Evolutionary conservation across 2,113 vertebrate genomes (phyloP), one percentile per base, ranked within the genome.

Genomic region (Sialia sialis): DNA sequence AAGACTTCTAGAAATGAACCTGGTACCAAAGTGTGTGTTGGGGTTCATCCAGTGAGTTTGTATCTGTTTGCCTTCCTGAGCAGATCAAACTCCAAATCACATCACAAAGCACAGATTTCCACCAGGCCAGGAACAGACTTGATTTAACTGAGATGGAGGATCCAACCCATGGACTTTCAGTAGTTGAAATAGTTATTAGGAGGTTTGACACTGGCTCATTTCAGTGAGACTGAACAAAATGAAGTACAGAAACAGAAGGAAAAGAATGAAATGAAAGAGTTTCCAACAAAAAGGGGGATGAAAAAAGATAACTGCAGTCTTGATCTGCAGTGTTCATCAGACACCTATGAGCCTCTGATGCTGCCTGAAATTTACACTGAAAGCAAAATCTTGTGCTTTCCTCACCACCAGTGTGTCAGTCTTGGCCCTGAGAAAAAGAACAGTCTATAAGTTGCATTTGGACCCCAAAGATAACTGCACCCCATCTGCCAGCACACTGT

Each of bases 271-370:
- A 60, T 13, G 13, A 72, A 51, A 62, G 6, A 34, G 17, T 51
- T 56, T 48, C 16, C 32, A 81, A 23, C 3, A 70, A 36, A 36
- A 74, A 66, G 7, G 5, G 3, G 5, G 19, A 93, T 75, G 27
- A 72, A 84, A 54, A 73, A 7, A 32, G 11, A 4, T 11, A 58
- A 58, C 0, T 58, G 38, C 43, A 66, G 11, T 19, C 26, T 36
- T 38, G 8, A 21, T 68, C 32, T n/a, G 13, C 38, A 39, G 11
- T 7, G 10, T 20, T 67, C 29, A 16, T 58, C 26, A 76, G 38
- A n/a, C 36, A 4, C 5, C 38, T 32, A 0, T 36, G 9, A 80
- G 27, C 1, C 13, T 11, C 39, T 52, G 2, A 21, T 32, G 56
- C 36, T 73, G 46, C 29, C 48, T 5, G 3, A 84, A 68, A 68